These are phyloP conservation scores for Limenitis camilla DNA, from an alignment of 2,888 invertebrate genomes.

Conservation along the genomic window DNA sequence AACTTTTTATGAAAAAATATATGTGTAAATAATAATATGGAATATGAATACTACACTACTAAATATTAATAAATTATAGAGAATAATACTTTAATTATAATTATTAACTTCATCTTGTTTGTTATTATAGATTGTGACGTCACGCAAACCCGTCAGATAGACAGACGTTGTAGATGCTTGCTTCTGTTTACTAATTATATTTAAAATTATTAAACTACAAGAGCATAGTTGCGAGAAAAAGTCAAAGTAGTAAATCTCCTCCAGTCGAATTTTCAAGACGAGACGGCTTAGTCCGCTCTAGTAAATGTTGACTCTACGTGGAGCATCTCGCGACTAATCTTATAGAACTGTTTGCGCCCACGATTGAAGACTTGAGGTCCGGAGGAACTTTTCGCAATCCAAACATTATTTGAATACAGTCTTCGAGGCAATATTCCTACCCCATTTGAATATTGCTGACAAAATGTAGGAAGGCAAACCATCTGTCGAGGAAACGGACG, in stretches of 20 bases:
- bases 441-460: constrained; percentile 19
- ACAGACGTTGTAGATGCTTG: too few species aligned
- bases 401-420: constrained; percentile 18
- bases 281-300: constrained; percentile 12
- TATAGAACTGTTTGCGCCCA: constrained; percentile 15
- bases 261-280: constrained; percentile 12
- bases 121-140: too few species aligned
- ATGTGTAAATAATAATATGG: too few species aligned
- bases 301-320: constrained; percentile 18
- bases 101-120: too few species aligned
- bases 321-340: constrained; percentile 19
- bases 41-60: too few species aligned
- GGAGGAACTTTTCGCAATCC: constrained; percentile 15
- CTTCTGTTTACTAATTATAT: too few species aligned
- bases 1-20: too few species aligned
- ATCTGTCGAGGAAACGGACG: constrained; percentile 2
- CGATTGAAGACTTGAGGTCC: constrained; percentile 15
- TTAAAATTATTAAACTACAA: too few species aligned
- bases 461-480: constrained; percentile 8
- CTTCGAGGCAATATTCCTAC: constrained; percentile 14
- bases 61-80: too few species aligned
- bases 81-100: too few species aligned
- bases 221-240: background rate
- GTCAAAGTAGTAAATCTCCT: constrained; percentile 6
- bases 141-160: too few species aligned